Percentiles rank a stretch among this genome's conserved stretches.
Conservation (phyloP, 2,888 invertebrate genomes). For the Acronicta leporina region DNA sequence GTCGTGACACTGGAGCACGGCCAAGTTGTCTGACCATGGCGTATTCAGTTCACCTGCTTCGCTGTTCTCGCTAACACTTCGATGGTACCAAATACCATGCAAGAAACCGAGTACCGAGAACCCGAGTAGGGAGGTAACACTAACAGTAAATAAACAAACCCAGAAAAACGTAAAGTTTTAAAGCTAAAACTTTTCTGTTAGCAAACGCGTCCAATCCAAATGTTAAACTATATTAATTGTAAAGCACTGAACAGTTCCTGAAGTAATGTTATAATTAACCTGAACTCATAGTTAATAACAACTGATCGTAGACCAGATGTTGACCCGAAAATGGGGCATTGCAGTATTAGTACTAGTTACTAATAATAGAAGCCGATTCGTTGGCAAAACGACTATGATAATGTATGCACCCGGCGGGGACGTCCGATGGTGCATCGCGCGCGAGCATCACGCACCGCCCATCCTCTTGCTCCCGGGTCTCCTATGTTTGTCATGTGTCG, state of each 20-base stretch:
- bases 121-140: neutral
- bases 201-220: neutral
- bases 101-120: too few species aligned
- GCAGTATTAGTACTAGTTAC: conserved; percentile 52
- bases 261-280: too few species aligned
- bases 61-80: conserved; percentile 22
- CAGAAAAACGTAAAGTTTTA: neutral
- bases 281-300: too few species aligned
- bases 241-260: too few species aligned
- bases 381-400: conserved; percentile 61
- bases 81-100: conserved; percentile 2
- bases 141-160: neutral
- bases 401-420: conserved; percentile 45
- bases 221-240: neutral
- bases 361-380: conserved; percentile 56
- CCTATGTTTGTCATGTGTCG: conserved; percentile 62
- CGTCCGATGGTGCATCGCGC: conserved; percentile 34
- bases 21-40: conserved; percentile 65
- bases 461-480: conserved; percentile 25
- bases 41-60: conserved; percentile 61
- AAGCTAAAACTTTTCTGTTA: neutral
- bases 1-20: conserved; percentile 61
- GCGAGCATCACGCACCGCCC: conserved; percentile 20
- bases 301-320: conserved; percentile 31
- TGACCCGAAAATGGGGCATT: conserved; percentile 32